Evolutionary conservation across 2,888 invertebrate genomes (phyloP).

Genomic region (Adineta ricciae): DNA sequence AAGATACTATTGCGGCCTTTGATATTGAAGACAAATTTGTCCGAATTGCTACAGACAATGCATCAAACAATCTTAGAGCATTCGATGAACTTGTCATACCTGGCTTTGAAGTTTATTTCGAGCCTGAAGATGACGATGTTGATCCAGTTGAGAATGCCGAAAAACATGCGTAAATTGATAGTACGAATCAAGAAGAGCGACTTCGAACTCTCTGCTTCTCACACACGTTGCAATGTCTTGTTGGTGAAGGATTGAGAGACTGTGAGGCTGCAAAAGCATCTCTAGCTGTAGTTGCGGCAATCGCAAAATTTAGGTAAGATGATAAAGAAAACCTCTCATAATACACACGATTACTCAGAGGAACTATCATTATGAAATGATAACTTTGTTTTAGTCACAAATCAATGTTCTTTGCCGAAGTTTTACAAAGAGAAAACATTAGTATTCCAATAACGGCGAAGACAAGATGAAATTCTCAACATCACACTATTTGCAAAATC

Average conservation of each 20-base stretch:
- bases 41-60: constrained; percentile 23
- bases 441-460: background rate
- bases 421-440: background rate
- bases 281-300: background rate
- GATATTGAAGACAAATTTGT: background rate
- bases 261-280: background rate
- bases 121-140: background rate
- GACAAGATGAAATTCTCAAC: background rate
- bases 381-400: background rate
- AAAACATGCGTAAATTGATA: background rate
- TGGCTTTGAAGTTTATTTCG: background rate
- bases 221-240: constrained; percentile 23
- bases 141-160: background rate
- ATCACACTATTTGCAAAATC: background rate
- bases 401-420: background rate
- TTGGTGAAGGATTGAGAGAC: constrained; percentile 20
- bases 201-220: constrained; percentile 5
- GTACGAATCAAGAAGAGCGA: background rate
- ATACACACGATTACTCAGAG: too few species aligned
- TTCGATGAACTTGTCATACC: constrained; percentile 25
- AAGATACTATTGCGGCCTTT: background rate
- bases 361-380: too few species aligned
- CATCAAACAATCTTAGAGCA: constrained; percentile 16
- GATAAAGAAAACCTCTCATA: too few species aligned
- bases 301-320: background rate